phyloP scores from a whole-genome alignment of 2,797 vertebrate genomes.

The Helarctos malayanus region DNA sequence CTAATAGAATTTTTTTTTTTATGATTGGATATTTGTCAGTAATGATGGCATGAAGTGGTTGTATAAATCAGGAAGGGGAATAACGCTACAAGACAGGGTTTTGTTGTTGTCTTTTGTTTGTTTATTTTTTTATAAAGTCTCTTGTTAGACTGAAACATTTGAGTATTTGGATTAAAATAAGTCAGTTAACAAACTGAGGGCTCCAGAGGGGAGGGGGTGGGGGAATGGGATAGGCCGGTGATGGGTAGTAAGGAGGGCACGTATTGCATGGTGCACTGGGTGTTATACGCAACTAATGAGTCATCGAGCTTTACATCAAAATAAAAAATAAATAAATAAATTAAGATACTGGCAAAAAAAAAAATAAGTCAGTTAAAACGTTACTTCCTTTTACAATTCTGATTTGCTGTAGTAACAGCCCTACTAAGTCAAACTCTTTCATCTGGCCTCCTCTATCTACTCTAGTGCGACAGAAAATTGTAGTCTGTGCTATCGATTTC shows the following conservation, averaged over 20 bases:
- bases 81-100: not conserved
- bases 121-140: conserved; percentile 31
- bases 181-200: conserved; percentile 55
- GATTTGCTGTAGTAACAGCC: conserved; percentile 81
- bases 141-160: conserved; percentile 77
- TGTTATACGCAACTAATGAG: no score
- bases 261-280: no score
- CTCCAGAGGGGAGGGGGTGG: no score
- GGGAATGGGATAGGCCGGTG: no score
- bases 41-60: not conserved
- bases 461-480: conserved; percentile 82
- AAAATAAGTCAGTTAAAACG: conserved; percentile 78
- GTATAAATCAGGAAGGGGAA: not conserved
- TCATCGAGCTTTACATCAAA: no score
- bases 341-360: no score
- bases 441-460: not conserved
- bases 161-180: conserved; percentile 82
- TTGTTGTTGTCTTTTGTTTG: not conserved
- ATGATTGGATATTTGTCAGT: not conserved
- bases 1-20: not conserved
- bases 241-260: no score
- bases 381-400: conserved; percentile 84
- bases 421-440: conserved; percentile 62
- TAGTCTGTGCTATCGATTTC: conserved; percentile 87
- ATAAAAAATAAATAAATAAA: no score